Percentiles rank a stretch among this genome's conserved stretches.
phyloP scores from a whole-genome alignment of 2,888 invertebrate species.

The Bembecia ichneumoniformis region DNA sequence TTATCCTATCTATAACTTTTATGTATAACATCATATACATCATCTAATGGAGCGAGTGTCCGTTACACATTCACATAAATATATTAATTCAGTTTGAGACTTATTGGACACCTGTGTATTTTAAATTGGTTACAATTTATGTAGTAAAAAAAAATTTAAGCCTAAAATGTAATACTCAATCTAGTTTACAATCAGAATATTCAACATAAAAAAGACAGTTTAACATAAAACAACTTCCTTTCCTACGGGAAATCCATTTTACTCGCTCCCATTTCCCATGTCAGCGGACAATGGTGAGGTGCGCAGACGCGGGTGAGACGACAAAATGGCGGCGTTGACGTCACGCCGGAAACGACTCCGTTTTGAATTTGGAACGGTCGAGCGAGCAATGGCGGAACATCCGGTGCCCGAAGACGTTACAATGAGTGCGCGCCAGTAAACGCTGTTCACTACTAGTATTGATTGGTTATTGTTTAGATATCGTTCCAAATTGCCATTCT shows the following conservation, averaged over 20 bases:
- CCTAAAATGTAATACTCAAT: not conserved
- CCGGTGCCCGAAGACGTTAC: slow-evolving; percentile 68
- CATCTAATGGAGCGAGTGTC: no score
- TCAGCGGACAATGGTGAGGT: slow-evolving; percentile 25
- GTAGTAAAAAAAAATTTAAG: no score
- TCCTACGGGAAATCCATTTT: slow-evolving; percentile 58
- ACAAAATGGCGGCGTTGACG: slow-evolving; percentile 60
- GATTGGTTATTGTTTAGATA: slow-evolving; percentile 18
- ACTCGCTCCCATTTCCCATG: slow-evolving; percentile 62
- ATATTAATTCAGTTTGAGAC: no score
- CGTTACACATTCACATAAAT: no score
- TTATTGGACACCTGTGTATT: no score
- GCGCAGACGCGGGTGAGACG: slow-evolving; percentile 38
- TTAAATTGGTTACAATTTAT: no score
- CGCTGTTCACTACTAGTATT: slow-evolving; percentile 15
- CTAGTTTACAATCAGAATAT: not conserved
- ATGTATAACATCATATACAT: no score
- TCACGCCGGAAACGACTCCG: slow-evolving; percentile 70
- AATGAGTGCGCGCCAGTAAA: slow-evolving; percentile 43
- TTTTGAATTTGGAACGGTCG: slow-evolving; percentile 72
- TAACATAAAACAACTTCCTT: slow-evolving; percentile 29
- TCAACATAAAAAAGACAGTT: not conserved
- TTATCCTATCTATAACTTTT: no score
- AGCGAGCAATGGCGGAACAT: slow-evolving; percentile 70
- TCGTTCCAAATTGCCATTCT: not conserved